Evolutionary conservation across 2,113 vertebrate genomes (phyloP).

Genomic region (Grantiella picta): DNA sequence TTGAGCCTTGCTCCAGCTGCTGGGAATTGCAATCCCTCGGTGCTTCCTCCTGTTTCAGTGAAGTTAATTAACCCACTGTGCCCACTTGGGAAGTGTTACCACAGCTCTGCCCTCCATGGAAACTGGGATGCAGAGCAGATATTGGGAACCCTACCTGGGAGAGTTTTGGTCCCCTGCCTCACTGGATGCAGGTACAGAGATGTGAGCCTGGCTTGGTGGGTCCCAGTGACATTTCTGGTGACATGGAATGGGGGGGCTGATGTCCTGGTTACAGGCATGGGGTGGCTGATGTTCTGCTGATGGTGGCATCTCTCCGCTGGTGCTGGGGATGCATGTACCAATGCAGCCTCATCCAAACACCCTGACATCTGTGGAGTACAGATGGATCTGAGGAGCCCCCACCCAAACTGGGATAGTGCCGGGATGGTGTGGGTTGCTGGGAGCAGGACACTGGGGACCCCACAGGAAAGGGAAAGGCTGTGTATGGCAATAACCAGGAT

Average conservation of each 20-base stretch:
- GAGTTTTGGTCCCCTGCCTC: not conserved
- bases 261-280: not conserved
- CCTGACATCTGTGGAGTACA: rapidly evolving
- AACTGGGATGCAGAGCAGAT: not conserved
- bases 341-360: not conserved
- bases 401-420: not conserved
- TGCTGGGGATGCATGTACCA: not conserved
- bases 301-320: not conserved
- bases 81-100: not conserved
- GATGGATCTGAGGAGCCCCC: not conserved
- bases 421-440: not conserved
- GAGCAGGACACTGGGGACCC: too few relatives aligned
- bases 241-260: not conserved
- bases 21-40: not conserved
- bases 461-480: not conserved
- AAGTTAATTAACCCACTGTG: not conserved
- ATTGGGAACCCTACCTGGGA: not conserved
- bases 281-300: not conserved
- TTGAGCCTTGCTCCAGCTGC: not conserved
- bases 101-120: not conserved
- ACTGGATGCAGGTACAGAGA: not conserved
- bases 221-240: not conserved
- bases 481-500: not conserved
- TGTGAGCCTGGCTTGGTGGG: not conserved
- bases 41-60: not conserved